These are phyloP conservation scores for Blastobasis lacticolella DNA, from an alignment of 2,888 invertebrate genomes.

Conservation along the genomic window DNA sequence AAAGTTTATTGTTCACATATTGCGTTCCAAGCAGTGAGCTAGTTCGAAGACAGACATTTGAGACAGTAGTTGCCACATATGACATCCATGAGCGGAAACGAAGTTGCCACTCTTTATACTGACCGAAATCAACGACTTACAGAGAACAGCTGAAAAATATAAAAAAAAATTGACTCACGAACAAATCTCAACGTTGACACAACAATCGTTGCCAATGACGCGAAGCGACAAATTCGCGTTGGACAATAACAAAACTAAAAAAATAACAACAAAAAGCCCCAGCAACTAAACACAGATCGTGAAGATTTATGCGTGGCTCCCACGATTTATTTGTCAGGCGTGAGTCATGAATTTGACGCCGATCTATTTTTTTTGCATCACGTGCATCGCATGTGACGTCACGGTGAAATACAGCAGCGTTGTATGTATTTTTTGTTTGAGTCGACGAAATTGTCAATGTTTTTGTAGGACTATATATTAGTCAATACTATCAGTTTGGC, in stretches of 20 bases:
- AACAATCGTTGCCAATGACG: background rate
- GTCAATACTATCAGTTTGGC: too few relatives aligned
- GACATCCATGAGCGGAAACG: too few relatives aligned
- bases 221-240: background rate
- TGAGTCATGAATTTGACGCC: constrained; percentile 30
- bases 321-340: constrained; percentile 32
- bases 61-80: too few relatives aligned
- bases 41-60: too few relatives aligned
- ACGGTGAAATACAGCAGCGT: constrained; percentile 22
- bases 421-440: background rate
- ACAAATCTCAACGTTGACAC: background rate
- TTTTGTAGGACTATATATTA: background rate
- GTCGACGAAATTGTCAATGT: background rate
- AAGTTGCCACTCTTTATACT: too few relatives aligned
- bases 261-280: constrained; percentile 12
- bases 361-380: constrained; percentile 22
- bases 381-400: constrained; percentile 20
- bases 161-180: background rate
- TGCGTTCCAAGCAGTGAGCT: too few relatives aligned
- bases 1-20: too few relatives aligned
- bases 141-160: too few relatives aligned
- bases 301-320: constrained; percentile 30
- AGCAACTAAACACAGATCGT: constrained; percentile 21
- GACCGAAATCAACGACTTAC: too few relatives aligned
- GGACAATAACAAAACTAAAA: too few relatives aligned